These are phyloP conservation scores for Falco punctatus DNA, from an alignment of 2,113 vertebrate genomes.

Conservation along the genomic window DNA sequence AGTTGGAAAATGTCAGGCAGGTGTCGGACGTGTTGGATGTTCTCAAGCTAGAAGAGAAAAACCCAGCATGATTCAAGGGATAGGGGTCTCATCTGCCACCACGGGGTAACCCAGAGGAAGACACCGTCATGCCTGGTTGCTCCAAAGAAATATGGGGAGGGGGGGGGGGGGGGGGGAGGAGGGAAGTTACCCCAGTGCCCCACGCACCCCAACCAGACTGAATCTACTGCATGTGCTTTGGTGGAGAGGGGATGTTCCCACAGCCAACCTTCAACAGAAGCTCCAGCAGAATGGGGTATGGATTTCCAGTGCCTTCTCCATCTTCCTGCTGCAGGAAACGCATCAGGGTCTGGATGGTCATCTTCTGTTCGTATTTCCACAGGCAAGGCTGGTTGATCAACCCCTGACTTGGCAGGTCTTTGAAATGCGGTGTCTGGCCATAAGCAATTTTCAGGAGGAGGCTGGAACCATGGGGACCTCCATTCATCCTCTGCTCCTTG, in stretches of 20 bases:
- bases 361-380: slow-evolving; percentile 31
- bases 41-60: neutral
- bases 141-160: neutral
- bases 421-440: neutral
- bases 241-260: neutral
- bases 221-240: neutral
- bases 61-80: neutral
- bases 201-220: too few species aligned
- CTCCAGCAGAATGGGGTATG: neutral
- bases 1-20: neutral
- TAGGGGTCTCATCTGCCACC: too few species aligned
- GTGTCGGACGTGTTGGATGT: neutral
- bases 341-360: slow-evolving; percentile 12
- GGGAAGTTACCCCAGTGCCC: neutral
- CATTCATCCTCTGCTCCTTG: neutral
- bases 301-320: neutral
- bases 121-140: neutral
- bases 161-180: too few species aligned
- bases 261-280: neutral
- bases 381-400: slow-evolving; percentile 16
- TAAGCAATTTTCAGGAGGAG: neutral
- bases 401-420: neutral
- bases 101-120: neutral
- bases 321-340: slow-evolving; percentile 34
- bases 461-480: neutral